These are phyloP conservation scores for Drosophila rufa DNA, from an alignment of 1,140 invertebrate genomes.

Conservation along the genomic window DNA sequence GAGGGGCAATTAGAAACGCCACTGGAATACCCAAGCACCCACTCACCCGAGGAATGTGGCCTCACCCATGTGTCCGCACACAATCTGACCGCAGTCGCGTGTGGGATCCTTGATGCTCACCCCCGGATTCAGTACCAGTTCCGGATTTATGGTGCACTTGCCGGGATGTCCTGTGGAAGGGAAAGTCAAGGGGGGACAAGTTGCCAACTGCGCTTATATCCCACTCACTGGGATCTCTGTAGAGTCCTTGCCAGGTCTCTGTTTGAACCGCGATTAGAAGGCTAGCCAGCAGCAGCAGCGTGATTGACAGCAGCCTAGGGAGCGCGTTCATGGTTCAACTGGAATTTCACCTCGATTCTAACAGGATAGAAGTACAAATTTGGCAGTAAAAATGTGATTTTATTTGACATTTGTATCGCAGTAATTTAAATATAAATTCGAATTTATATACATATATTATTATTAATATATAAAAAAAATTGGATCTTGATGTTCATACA, in stretches of 20 bases:
- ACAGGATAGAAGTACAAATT: not conserved
- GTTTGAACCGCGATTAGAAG: constrained; percentile 12
- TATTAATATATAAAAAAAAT: no score
- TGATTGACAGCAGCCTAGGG: constrained; percentile 1
- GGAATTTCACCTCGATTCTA: not conserved
- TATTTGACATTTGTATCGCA: not conserved
- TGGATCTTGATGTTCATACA: no score
- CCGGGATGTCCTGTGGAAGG: constrained; percentile 53
- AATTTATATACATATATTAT: not conserved
- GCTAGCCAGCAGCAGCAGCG: constrained; percentile 17
- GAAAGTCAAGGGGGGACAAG: not conserved
- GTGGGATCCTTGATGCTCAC: constrained; percentile 61
- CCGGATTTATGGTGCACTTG: constrained; percentile 49
- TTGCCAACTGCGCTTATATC: not conserved
- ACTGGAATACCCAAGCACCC: not conserved
- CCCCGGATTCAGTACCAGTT: constrained; percentile 50
- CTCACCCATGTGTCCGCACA: constrained; percentile 47
- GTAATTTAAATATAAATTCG: no score
- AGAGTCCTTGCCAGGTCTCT: constrained; percentile 37
- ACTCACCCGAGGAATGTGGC: constrained; percentile 53
- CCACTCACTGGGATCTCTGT: constrained; percentile 42
- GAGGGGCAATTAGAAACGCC: constrained; percentile 1
- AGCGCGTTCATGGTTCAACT: not conserved
- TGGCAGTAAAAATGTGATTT: not conserved
- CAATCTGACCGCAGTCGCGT: constrained; percentile 59